A percentile compares a stretch with the other conserved stretches of the same genome.
These are phyloP conservation scores for Drosophila seguyi DNA, from an alignment of 1,140 invertebrate genomes.

Conservation along the genomic window DNA sequence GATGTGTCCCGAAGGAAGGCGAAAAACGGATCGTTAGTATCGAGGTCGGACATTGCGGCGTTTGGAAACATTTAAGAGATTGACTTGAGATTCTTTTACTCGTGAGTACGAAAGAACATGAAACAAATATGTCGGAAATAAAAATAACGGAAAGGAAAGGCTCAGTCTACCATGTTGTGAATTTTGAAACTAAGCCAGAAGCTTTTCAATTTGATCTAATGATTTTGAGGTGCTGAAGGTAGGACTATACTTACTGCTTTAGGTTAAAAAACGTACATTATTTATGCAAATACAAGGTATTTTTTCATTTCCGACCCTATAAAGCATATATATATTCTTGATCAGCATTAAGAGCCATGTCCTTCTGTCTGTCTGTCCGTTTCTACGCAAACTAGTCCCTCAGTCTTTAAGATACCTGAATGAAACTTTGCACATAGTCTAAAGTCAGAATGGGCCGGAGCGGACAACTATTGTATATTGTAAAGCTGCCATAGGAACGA, in stretches of 20 bases:
- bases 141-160: slow-evolving; percentile 9
- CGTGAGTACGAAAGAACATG: slow-evolving; percentile 12
- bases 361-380: no score
- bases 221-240: no score
- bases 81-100: slow-evolving; percentile 6
- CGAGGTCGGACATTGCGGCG: slow-evolving; percentile 25
- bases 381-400: no score
- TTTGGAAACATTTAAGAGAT: slow-evolving; percentile 11
- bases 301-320: no score
- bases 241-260: not conserved
- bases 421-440: no score
- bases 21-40: slow-evolving; percentile 33
- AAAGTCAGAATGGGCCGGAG: no score
- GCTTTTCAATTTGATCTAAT: not conserved
- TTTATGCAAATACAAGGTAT: no score
- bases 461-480: no score
- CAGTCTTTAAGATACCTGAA: no score
- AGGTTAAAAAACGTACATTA: not conserved
- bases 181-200: slow-evolving; percentile 1
- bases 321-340: no score
- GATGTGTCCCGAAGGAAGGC: slow-evolving; percentile 13
- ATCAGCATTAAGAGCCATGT: no score
- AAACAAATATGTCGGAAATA: slow-evolving; percentile 18
- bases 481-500: no score
- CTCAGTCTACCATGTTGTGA: slow-evolving; percentile 15